These are phyloP conservation scores for Trachymyrmex cornetzi DNA, from an alignment of 1,140 invertebrate genomes.

Conservation along the genomic window DNA sequence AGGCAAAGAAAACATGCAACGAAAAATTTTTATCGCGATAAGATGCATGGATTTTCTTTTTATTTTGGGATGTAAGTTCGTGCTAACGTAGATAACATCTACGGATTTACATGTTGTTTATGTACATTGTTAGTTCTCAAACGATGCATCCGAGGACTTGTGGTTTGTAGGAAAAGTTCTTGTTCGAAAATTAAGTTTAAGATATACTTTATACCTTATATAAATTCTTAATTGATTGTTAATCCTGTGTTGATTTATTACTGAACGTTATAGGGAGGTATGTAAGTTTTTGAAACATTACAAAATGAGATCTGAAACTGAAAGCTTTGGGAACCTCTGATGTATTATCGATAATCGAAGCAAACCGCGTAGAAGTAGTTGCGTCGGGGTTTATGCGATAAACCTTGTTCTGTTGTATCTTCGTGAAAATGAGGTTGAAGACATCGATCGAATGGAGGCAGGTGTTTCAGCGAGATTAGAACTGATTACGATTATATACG, in stretches of 20 bases:
- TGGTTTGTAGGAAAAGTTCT: not conserved
- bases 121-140: slow-evolving; percentile 28
- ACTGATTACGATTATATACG: slow-evolving; percentile 24
- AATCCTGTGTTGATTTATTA: slow-evolving; percentile 10
- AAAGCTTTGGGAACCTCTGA: slow-evolving; percentile 32
- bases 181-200: slow-evolving; percentile 9
- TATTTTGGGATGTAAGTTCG: slow-evolving; percentile 52
- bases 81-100: slow-evolving; percentile 51
- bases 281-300: slow-evolving; percentile 18
- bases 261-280: not conserved
- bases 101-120: slow-evolving; percentile 33
- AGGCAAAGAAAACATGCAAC: slow-evolving; percentile 26
- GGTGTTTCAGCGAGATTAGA: slow-evolving; percentile 50
- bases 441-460: slow-evolving; percentile 51
- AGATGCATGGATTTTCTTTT: slow-evolving; percentile 44
- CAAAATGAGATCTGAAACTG: slow-evolving; percentile 2
- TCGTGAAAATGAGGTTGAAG: slow-evolving; percentile 38
- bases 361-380: slow-evolving; percentile 29
- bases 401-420: slow-evolving; percentile 41
- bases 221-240: slow-evolving; percentile 22
- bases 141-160: not conserved
- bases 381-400: slow-evolving; percentile 16
- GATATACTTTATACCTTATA: not conserved
- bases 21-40: slow-evolving; percentile 34
- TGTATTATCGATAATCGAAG: slow-evolving; percentile 45